Conservation (phyloP, 92 coral and sea anemone genomes). For the Palythoa caribaeorum region DNA sequence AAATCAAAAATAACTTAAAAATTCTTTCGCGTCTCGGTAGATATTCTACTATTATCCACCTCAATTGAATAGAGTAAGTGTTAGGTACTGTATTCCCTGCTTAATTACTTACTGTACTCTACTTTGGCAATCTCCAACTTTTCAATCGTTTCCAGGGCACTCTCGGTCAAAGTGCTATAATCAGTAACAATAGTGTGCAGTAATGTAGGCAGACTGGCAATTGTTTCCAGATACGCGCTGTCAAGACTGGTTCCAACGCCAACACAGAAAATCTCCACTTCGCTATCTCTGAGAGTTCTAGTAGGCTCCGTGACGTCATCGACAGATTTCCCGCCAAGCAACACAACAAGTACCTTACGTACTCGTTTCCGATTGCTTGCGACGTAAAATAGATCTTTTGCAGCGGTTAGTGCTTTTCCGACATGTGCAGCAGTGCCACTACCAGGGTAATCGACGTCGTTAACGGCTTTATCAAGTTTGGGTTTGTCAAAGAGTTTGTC, state of each 20-base stretch:
- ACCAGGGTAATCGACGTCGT: constrained; percentile 77
- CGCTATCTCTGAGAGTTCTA: constrained; percentile 64
- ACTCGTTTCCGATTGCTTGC: constrained; percentile 68
- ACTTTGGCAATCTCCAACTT: constrained; percentile 82
- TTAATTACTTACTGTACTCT: constrained; percentile 57
- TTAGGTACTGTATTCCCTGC: too few relatives aligned
- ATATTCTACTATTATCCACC: too few relatives aligned
- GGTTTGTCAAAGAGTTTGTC: constrained; percentile 78
- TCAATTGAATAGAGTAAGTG: too few relatives aligned
- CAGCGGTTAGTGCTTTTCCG: constrained; percentile 73
- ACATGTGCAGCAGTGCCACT: constrained; percentile 61
- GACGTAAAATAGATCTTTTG: constrained; percentile 72
- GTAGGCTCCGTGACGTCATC: constrained; percentile 76
- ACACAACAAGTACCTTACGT: constrained; percentile 72
- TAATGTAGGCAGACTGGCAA: constrained; percentile 68
- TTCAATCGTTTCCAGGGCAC: constrained; percentile 69
- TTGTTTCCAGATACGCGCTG: constrained; percentile 41
- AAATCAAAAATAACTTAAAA: too few relatives aligned
- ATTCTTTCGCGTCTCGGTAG: too few relatives aligned
- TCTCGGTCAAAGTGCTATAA: constrained; percentile 37
- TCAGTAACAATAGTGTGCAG: constrained; percentile 55
- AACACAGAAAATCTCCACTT: constrained; percentile 76
- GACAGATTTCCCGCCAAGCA: constrained; percentile 74
- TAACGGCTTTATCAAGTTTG: constrained; percentile 70
- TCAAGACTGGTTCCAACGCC: constrained; percentile 62